Conservation (phyloP, 2,113 vertebrate genomes). For the Pelvicachromis taeniatus region DNA sequence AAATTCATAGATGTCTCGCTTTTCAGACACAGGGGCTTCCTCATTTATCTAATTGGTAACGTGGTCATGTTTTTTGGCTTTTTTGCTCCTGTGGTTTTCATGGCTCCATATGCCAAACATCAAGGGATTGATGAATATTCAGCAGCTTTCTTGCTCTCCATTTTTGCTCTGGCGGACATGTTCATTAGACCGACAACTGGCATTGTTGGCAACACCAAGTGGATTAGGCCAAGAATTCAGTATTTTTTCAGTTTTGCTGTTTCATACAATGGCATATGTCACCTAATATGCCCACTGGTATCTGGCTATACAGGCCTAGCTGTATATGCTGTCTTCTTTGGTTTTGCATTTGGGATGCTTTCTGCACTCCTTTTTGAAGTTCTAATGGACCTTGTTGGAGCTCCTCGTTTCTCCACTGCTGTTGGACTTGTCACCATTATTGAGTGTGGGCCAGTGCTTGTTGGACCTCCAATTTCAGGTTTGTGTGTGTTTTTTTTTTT, state of each 20-base stretch:
- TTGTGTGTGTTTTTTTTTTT: slow-evolving; percentile 1
- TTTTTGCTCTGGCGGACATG: slow-evolving; percentile 77
- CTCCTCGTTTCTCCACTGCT: slow-evolving; percentile 72
- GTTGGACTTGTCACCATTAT: slow-evolving; percentile 80
- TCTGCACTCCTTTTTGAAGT: slow-evolving; percentile 81
- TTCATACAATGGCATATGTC: slow-evolving; percentile 72
- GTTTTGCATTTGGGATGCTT: slow-evolving; percentile 77
- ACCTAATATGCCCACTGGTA: slow-evolving; percentile 78
- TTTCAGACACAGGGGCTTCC: slow-evolving; percentile 81
- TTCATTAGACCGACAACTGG: slow-evolving; percentile 72
- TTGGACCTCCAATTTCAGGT: slow-evolving; percentile 83
- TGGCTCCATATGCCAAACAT: slow-evolving; percentile 80
- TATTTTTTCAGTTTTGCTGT: slow-evolving; percentile 81
- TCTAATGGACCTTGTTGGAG: slow-evolving; percentile 79
- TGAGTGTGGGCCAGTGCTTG: slow-evolving; percentile 75
- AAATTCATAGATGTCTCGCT: slow-evolving; percentile 78
- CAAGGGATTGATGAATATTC: slow-evolving; percentile 76
- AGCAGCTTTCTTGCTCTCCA: slow-evolving; percentile 76
- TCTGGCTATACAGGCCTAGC: slow-evolving; percentile 64
- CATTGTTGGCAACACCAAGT: slow-evolving; percentile 74
- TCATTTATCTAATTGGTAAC: slow-evolving; percentile 80
- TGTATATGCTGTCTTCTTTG: slow-evolving; percentile 71
- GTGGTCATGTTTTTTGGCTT: slow-evolving; percentile 81
- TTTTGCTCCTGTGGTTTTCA: slow-evolving; percentile 82
- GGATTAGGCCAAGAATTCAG: slow-evolving; percentile 77